Evolutionary conservation across 2,888 invertebrate species (phyloP).

Genomic region (Morinoia aosen): DNA sequence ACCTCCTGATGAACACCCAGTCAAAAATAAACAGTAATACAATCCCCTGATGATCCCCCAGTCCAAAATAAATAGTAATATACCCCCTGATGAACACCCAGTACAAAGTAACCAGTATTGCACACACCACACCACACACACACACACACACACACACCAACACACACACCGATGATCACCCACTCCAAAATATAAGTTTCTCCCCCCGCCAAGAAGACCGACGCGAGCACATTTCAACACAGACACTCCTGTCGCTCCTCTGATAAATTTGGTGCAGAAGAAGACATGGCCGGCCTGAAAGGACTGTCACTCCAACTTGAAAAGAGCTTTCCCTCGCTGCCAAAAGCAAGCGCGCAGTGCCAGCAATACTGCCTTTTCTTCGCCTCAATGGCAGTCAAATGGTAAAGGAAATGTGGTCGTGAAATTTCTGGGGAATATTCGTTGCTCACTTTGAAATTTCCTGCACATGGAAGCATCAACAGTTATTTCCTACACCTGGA

Average conservation of each 20-base stretch:
- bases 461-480: not conserved
- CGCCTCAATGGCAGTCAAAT: not conserved
- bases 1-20: not conserved
- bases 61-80: not conserved
- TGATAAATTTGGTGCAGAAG: conserved; percentile 2
- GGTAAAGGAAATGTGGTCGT: not conserved
- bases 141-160: too few relatives aligned
- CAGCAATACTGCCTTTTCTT: not conserved
- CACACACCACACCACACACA: too few relatives aligned
- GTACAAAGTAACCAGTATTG: not conserved
- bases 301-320: not conserved
- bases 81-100: not conserved
- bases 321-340: not conserved
- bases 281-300: not conserved
- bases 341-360: not conserved
- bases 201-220: not conserved
- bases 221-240: not conserved
- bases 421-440: not conserved
- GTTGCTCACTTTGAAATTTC: not conserved
- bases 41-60: not conserved
- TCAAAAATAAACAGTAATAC: not conserved
- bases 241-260: not conserved
- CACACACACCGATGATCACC: not conserved
- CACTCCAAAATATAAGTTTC: not conserved
- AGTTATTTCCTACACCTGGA: too few relatives aligned